Conservation (phyloP, 2,113 vertebrate species). For the Chaetops frenatus region DNA sequence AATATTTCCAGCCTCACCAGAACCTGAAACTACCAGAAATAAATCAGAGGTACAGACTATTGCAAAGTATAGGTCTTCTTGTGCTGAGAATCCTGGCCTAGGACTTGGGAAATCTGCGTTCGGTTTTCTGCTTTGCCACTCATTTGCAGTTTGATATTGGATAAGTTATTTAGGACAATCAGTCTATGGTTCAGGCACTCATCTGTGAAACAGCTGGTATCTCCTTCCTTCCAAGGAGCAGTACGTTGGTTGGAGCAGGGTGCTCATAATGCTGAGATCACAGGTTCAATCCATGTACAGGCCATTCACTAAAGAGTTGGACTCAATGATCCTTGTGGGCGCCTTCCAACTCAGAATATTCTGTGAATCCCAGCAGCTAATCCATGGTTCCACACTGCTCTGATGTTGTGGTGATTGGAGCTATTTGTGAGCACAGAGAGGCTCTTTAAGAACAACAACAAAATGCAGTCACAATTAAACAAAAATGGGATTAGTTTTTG, state of each 20-base stretch:
- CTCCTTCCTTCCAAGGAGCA: neutral
- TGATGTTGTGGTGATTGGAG: rapidly evolving
- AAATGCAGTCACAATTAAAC: neutral
- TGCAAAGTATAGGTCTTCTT: neutral
- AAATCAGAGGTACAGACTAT: neutral
- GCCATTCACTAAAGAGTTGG: neutral
- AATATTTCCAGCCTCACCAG: neutral
- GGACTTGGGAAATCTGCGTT: neutral
- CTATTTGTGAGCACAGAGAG: neutral
- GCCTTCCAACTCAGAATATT: neutral
- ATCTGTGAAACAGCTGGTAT: neutral
- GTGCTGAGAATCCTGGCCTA: neutral
- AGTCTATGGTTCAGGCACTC: neutral
- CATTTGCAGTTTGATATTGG: neutral
- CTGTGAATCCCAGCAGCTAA: neutral
- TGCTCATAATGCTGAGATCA: neutral
- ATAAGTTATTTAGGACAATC: neutral
- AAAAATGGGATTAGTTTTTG: neutral
- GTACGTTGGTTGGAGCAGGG: neutral
- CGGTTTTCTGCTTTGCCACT: neutral
- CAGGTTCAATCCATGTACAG: neutral
- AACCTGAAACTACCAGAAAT: neutral
- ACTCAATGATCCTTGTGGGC: neutral
- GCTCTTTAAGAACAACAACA: neutral
- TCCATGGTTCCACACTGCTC: neutral